Evolutionary conservation across 1,140 invertebrate species (phyloP), one percentile per base, ranked within the genome.

Genomic region (Drosophila arawakana): DNA sequence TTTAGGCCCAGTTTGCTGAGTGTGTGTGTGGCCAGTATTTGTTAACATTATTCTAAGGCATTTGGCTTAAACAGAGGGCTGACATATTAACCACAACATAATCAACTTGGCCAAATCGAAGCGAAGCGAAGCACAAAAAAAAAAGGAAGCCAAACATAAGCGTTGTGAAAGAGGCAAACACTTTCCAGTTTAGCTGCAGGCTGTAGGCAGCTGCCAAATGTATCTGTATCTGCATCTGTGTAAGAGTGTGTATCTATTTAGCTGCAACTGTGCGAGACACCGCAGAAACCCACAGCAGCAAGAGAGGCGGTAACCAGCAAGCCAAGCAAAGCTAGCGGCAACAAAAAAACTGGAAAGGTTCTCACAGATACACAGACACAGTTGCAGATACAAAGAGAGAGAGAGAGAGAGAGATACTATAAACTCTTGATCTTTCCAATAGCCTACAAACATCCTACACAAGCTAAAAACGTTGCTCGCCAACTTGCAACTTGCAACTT

Each of bases 391-490:
- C 6, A 76, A 35, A 25, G 66, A 63, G 54, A 10, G 52, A 55
- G 15, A 30, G 25, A 2, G 25, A 50, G 11, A 57, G 35, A 46
- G 55, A 35, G 41, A 35, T 34, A 68, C 52, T 71, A 80, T 83
- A 88, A 89, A 89, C 85, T 89, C 85, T 90, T 89, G 85, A 89
- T 88, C 79, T 91, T 91, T 91, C 89, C 89, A 91, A 91, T 91
- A 91, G 89, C 89, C 89, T 91, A 91, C 89, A 91, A 91, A 91
- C 81, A 81, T 79, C 89, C 89, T 90, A 91, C 89, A 91, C 89
- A 76, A 82, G 69, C 80, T 72, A 66, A 74, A 78, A 80, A 79
- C 78, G 63, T 69, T 78, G 63, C 63, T 62, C 66, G 57, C 30
- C 58, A 50, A 60, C 44, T 63, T 50, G 46, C 60, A 46, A 30